Evolutionary conservation across 2,888 invertebrate genomes (phyloP).

Genomic region (Epistrophella euchroma): DNA sequence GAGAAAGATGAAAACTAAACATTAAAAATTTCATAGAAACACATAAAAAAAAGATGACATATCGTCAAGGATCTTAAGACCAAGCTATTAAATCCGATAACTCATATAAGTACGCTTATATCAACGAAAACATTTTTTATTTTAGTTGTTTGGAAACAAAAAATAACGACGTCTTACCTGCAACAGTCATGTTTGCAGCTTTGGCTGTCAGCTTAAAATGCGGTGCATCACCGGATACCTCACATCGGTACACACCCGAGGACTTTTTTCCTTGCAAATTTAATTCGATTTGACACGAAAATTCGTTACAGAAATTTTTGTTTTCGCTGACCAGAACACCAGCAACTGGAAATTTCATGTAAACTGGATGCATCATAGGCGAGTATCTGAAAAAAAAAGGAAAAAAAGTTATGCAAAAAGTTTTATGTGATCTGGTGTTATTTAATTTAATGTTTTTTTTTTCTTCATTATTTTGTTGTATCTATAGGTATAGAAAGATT

Average conservation of each 20-base stretch:
- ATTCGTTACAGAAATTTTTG: constrained; percentile 81
- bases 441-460: not conserved
- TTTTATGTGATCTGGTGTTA: not conserved
- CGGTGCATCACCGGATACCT: constrained; percentile 86
- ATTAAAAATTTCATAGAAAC: not conserved
- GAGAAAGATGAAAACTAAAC: not conserved
- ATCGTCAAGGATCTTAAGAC: not conserved
- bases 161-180: constrained; percentile 83
- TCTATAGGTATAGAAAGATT: too few species aligned
- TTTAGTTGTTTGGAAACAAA: not conserved
- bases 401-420: not conserved
- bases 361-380: constrained; percentile 81
- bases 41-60: not conserved
- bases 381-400: constrained; percentile 79
- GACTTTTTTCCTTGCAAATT: constrained; percentile 81
- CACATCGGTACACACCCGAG: constrained; percentile 86
- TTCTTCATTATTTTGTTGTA: not conserved
- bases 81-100: not conserved
- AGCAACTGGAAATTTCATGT: constrained; percentile 80
- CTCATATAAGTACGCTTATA: not conserved
- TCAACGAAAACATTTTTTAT: not conserved
- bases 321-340: constrained; percentile 80
- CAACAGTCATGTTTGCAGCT: constrained; percentile 86
- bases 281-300: constrained; percentile 81
- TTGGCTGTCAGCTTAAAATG: constrained; percentile 85